phyloP scores from a whole-genome alignment of 2,888 invertebrate species.

The Dynastes hyllus region DNA sequence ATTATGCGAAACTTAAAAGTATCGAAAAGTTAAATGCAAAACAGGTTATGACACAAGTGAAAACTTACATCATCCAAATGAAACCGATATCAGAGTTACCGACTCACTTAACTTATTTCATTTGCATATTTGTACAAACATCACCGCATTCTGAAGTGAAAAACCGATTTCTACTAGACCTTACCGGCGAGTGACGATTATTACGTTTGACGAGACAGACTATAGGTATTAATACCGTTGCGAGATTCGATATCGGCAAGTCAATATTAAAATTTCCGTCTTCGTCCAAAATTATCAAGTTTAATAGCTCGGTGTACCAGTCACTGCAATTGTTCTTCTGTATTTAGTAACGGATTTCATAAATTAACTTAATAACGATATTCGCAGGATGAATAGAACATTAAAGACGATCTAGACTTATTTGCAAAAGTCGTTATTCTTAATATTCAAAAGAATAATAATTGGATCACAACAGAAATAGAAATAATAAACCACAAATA shows the following conservation, averaged over 20 bases:
- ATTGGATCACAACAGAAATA: no score
- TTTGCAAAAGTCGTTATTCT: no score
- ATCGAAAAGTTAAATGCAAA: slow-evolving; percentile 35
- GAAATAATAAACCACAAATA: no score
- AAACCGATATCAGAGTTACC: slow-evolving; percentile 7
- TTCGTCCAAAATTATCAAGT: slow-evolving; percentile 27
- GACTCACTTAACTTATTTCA: slow-evolving; percentile 15
- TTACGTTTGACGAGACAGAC: background rate
- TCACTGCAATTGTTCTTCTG: slow-evolving; percentile 26
- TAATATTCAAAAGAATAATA: no score
- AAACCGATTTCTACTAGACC: background rate
- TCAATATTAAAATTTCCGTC: slow-evolving; percentile 37
- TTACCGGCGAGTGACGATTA: background rate
- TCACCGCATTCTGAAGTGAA: background rate
- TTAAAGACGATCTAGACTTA: background rate
- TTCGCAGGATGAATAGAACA: background rate
- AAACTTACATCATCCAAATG: slow-evolving; percentile 37
- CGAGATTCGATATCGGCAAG: slow-evolving; percentile 9
- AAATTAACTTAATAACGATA: slow-evolving; percentile 7
- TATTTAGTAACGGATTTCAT: slow-evolving; percentile 17
- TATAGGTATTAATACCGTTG: background rate
- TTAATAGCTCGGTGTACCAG: slow-evolving; percentile 35
- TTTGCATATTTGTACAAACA: slow-evolving; percentile 6
- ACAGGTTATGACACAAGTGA: slow-evolving; percentile 38
- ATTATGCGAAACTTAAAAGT: slow-evolving; percentile 32